Conservation (phyloP, 2,797 vertebrate genomes). For the Falco rusticolus region DNA sequence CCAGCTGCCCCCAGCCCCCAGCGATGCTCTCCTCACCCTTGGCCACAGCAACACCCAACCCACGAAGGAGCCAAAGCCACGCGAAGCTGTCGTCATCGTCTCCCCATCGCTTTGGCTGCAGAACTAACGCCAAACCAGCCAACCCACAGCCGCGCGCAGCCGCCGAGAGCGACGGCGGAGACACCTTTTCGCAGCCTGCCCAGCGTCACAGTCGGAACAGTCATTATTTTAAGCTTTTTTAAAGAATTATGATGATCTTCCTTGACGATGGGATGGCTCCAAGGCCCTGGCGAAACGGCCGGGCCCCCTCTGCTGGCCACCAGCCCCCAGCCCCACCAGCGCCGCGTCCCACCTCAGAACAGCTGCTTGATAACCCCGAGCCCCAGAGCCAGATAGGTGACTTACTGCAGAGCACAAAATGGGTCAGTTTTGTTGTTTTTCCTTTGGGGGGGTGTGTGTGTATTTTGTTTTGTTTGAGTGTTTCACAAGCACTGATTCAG, state of each 20-base stretch:
- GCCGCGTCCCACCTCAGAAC: accelerated
- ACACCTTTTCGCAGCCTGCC: background rate
- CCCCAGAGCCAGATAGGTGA: accelerated
- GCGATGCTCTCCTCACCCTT: background rate
- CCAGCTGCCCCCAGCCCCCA: background rate
- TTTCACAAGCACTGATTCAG: background rate
- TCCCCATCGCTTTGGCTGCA: background rate
- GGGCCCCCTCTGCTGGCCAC: conserved; percentile 80
- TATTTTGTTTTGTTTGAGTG: background rate
- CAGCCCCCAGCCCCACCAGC: background rate
- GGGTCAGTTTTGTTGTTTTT: accelerated
- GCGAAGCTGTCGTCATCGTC: background rate
- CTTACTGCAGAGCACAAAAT: background rate
- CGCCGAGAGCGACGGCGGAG: background rate
- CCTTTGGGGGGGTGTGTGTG: no score
- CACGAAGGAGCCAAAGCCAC: background rate
- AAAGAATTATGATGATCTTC: background rate
- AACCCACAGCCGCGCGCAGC: background rate
- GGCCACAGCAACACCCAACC: background rate
- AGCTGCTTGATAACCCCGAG: background rate
- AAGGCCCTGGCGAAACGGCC: conserved; percentile 60
- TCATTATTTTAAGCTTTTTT: background rate
- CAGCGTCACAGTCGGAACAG: background rate
- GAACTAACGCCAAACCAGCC: background rate
- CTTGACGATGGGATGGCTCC: background rate